Percentiles rank a stretch among this genome's conserved stretches.
Evolutionary conservation across 2,888 invertebrate genomes (phyloP).

Genomic region (Lepas anatifera): DNA sequence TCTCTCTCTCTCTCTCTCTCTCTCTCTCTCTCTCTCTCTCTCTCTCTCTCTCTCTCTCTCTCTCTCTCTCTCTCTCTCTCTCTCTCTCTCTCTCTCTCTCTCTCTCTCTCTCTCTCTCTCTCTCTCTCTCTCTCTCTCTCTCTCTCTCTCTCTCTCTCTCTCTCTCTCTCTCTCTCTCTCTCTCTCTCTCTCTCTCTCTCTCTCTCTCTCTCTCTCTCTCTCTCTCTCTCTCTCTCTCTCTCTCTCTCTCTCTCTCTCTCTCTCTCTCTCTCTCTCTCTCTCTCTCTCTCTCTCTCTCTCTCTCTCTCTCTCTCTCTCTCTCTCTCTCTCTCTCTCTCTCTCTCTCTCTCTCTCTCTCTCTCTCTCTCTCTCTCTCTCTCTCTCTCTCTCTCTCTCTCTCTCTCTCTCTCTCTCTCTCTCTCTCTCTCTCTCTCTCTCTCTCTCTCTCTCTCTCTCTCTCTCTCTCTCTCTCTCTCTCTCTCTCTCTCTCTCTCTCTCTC

Average conservation of each 20-base stretch:
- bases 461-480: no score
- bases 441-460: no score
- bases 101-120: neutral
- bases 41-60: conserved; percentile 9
- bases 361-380: neutral
- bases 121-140: conserved; percentile 3
- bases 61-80: conserved; percentile 11
- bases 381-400: no score
- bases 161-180: neutral
- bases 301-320: conserved; percentile 13
- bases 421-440: no score
- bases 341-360: conserved; percentile 9
- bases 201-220: neutral
- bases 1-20: neutral
- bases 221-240: neutral
- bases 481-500: no score
- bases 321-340: conserved; percentile 12
- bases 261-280: conserved; percentile 13
- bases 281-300: neutral
- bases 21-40: neutral
- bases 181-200: neutral
- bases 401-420: no score
- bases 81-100: neutral
- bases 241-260: neutral
- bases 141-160: conserved; percentile 1